A percentile compares a stretch with the other conserved stretches of the same genome.
Conservation (phyloP, 2,797 vertebrate species). For the Mycteria americana region DNA sequence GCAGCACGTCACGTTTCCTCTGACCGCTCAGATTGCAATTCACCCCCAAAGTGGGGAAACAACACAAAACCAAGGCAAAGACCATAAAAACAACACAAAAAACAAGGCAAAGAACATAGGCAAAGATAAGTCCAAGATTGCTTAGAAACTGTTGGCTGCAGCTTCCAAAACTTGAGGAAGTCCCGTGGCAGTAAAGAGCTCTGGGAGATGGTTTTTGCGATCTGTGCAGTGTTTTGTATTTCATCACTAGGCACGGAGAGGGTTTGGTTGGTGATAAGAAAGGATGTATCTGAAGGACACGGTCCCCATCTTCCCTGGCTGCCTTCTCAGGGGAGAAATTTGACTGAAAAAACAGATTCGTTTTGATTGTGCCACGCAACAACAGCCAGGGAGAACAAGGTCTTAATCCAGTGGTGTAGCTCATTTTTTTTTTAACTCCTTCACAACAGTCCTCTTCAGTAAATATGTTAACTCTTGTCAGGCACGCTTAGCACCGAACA, state of each 20-base stretch:
- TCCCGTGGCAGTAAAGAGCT: neutral
- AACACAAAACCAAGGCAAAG: neutral
- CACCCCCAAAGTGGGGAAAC: neutral
- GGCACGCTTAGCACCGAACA: constrained; percentile 60
- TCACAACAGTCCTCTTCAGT: constrained; percentile 52
- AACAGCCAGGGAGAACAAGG: neutral
- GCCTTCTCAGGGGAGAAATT: neutral
- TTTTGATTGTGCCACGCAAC: neutral
- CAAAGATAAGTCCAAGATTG: neutral
- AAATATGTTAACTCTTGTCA: constrained; percentile 65
- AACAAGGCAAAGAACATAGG: neutral
- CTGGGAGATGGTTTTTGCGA: neutral
- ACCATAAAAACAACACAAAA: too few species aligned
- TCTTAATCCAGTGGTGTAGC: constrained; percentile 40
- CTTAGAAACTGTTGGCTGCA: neutral
- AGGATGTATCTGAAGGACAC: neutral
- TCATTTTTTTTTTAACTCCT: constrained; percentile 47
- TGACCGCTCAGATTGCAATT: neutral
- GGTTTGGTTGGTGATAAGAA: constrained; percentile 32
- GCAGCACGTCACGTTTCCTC: neutral
- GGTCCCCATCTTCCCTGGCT: neutral
- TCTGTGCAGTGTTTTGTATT: constrained; percentile 3
- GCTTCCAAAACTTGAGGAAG: neutral
- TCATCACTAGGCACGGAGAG: neutral
- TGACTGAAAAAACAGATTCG: neutral